Base-by-base conservation (phyloP, 1,140 invertebrate genomes). In the Muscidifurax raptorellus region DNA sequence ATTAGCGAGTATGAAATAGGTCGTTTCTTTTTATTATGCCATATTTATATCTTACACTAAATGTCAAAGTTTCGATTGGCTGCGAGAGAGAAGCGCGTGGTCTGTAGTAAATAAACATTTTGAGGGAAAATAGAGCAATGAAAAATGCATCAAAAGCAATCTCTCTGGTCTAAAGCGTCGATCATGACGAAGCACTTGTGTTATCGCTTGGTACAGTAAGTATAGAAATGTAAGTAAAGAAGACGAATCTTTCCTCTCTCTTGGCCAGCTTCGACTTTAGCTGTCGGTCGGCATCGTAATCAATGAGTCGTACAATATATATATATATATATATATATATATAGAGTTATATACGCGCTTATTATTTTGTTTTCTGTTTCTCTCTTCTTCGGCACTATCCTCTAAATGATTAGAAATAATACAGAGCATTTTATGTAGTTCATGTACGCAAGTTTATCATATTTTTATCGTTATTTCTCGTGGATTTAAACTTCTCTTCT, bases 1-100 rank as follows among this genome's bases (percentile, higher is more conserved):
- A 79, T 88, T 88, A 88, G 87, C 87, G 85, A 88, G 80, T 88
- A 88, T 78, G 88, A 88, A 88, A 87, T 89, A 88, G 87, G 84
- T 89, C 86, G 81, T 86, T 69, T 76, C 12, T 76, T 30, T 86
- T 30, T 69, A 86, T 86, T 87, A 87, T 86, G 86, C 79, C 74
- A 76, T 47, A 76, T 59, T 64, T 86, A 71, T 86, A 87, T 88
- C 86, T 89, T 89, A 90, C 81, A 87, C 78, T 89, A 87, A 87
- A 87, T 44, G n/a, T 88, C 83, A 69, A 80, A 86, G 88, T 80
- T 69, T 67, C 87, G 85, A 64, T 82, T 86, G 84, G 79, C 85
- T 83, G 83, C 71, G 88, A 89, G 86, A 80, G 40, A 36, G 28
- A 76, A 69, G 9, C 10, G 6, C n/a, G 22, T 59, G 6, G 6